Base-by-base conservation (phyloP, 2,888 invertebrate species). In the Xanthia icteritia region DNA sequence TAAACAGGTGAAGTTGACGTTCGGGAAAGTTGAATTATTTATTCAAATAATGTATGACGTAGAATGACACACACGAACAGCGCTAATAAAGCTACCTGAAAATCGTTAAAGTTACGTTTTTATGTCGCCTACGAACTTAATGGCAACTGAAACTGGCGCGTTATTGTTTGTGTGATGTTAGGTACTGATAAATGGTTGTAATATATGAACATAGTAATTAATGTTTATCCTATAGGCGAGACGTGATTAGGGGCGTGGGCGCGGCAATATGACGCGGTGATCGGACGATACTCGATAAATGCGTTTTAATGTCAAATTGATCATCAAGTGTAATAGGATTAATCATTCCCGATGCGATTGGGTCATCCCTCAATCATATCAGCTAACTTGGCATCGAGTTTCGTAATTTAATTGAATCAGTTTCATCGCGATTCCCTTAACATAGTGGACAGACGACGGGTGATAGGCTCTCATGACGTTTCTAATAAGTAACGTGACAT, bases 191-290 rank as follows among this genome's bases (percentile, higher is more conserved):
- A 51, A 60, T 64, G 42, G 8, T 66, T 45, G 42, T 58, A 23
- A 63, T 39, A 31, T 66, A 70, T 58, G 56, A 31, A 58, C 39
- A 58, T 9, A 54, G 61, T 81, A 76, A 69, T 81, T 76, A 69
- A 66, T 69, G 80, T 58, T 45, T 78, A 61, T 82, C 56, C 60
- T 64, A 64, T 63, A 66, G 73, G 78, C n/a, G 72, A 58, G 51
- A 56, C 54, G 72, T 83, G 82, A 76, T 73, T 64, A 58, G 66
- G 66, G 36, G 64, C 66, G 74, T 84, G 74, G 82, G 78, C 48
- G 71, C 64, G 83, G 64, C 54, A 48, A 73, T 58, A 64, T 77
- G 82, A 79, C 79, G 77, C 64, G 45, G 23, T 54, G 64, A 68
- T 83, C 64, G 69, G 42, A 63, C 63, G 75, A 73, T 63, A 79